phyloP scores from a whole-genome alignment of 2,888 invertebrate genomes.

The Drosophila melanosoma region DNA sequence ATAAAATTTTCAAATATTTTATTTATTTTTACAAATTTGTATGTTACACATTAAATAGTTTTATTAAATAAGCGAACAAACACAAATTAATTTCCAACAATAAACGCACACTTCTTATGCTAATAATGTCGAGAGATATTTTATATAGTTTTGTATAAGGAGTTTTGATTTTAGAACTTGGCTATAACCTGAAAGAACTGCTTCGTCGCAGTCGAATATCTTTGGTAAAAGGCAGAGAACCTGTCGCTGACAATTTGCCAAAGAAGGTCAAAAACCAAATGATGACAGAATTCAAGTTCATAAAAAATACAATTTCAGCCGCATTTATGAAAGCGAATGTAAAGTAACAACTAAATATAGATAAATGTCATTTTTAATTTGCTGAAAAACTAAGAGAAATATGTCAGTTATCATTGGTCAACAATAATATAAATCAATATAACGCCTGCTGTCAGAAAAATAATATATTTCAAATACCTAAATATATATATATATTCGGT shows the following conservation, averaged over 20 bases:
- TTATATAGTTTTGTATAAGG: too few relatives aligned
- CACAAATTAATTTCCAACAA: neutral
- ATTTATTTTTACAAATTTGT: neutral
- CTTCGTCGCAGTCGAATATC: too few relatives aligned
- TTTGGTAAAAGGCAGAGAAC: conserved; percentile 20
- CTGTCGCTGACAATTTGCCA: conserved; percentile 50
- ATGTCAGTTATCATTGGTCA: conserved; percentile 25
- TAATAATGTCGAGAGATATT: neutral
- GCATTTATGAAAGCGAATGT: neutral
- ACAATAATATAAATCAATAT: neutral
- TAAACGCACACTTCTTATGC: neutral
- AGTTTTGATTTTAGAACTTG: too few relatives aligned
- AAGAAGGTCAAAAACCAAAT: conserved; percentile 4
- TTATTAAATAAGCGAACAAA: neutral
- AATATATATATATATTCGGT: neutral
- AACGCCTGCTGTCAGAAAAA: neutral
- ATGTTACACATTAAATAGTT: neutral
- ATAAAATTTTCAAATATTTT: neutral
- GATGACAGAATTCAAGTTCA: conserved; percentile 65
- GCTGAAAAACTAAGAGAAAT: conserved; percentile 43
- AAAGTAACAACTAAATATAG: neutral
- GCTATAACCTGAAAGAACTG: too few relatives aligned
- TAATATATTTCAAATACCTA: neutral
- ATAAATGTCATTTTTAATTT: conserved; percentile 47
- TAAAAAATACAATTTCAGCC: conserved; percentile 61